These are phyloP conservation scores for Lobophora halterata DNA, from an alignment of 2,888 invertebrate species.

Conservation along the genomic window DNA sequence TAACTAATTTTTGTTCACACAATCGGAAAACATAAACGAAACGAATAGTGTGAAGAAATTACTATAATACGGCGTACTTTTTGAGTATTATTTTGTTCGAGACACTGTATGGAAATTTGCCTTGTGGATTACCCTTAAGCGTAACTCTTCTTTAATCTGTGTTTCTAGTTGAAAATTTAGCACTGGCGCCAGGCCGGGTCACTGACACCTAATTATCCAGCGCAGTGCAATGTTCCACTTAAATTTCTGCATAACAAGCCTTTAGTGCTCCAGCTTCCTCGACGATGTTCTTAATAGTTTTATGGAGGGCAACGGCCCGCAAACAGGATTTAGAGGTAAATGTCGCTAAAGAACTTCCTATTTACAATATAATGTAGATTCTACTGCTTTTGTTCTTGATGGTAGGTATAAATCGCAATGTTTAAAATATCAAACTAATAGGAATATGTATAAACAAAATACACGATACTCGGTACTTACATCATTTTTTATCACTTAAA, in stretches of 20 bases:
- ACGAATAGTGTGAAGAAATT: too few relatives aligned
- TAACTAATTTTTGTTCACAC: too few relatives aligned
- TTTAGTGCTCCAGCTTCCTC: slow-evolving; percentile 59
- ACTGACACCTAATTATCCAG: slow-evolving; percentile 73
- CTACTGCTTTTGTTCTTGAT: background rate
- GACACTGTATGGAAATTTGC: too few relatives aligned
- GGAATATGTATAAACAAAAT: too few relatives aligned
- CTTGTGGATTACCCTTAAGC: slow-evolving; percentile 3
- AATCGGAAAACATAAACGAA: too few relatives aligned
- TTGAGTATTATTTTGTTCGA: too few relatives aligned
- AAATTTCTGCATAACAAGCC: slow-evolving; percentile 74
- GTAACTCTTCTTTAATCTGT: slow-evolving; percentile 12
- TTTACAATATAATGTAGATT: slow-evolving; percentile 1
- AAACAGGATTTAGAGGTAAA: slow-evolving; percentile 27
- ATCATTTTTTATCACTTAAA: too few relatives aligned
- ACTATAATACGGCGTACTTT: too few relatives aligned
- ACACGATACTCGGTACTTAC: too few relatives aligned
- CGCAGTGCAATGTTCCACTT: slow-evolving; percentile 77
- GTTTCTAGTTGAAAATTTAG: slow-evolving; percentile 49
- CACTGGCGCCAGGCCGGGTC: slow-evolving; percentile 62
- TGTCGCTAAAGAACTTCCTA: slow-evolving; percentile 22
- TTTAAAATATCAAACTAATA: too few relatives aligned
- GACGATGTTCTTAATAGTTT: slow-evolving; percentile 46
- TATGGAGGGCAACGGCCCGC: slow-evolving; percentile 33
- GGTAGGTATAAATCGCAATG: too few relatives aligned